Evolutionary conservation across 2,888 invertebrate genomes (phyloP), one percentile per base, ranked within the genome.

Genomic region (Eilema caniola): DNA sequence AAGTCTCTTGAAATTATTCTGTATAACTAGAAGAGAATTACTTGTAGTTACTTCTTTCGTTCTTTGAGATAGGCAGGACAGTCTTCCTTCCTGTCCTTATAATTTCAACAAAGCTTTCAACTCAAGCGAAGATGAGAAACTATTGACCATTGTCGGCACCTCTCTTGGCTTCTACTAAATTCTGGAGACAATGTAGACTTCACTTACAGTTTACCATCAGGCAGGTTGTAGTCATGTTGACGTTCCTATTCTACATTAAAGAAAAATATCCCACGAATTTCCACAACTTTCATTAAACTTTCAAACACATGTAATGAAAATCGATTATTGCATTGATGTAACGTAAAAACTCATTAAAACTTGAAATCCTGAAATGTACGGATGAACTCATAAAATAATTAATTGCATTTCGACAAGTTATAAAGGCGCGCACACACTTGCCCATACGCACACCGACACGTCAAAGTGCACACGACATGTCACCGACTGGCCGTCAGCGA

Each of bases 401-500:
- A 59, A 59, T 59, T 59, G 4, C 20, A 53, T 53, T 57, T 57
- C 57, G 23, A 37, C 16, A 16, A 62, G 10, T 28, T 8, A 28
- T n/a, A 53, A 53, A 53, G 53, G n/a, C 28, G 20, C 53, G n/a
- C 25, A 64, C 28, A 53, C 20, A 28, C 24, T 41, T 5, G 5
- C n/a, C 12, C 31, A 61, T 20, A 23, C 33, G 20, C 57, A 61
- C 60, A 60, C 28, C 20, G 64, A 59, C 71, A 71, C 73, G 57
- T 57, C 53, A 23, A 66, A 16, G 16, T 76, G 79, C 77, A 70
- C 71, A 66, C 75, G 82, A 78, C 80, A 76, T 76, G 76, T 82
- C 82, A 81, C 71, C 78, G 81, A 82, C 82, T 84, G 83, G 71
- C 72, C 79, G 82, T 80, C 83, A 77, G 69, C 59, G 83, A 84